phyloP scores from a whole-genome alignment of 2,888 invertebrate genomes.

The Stegana nigrithorax region DNA sequence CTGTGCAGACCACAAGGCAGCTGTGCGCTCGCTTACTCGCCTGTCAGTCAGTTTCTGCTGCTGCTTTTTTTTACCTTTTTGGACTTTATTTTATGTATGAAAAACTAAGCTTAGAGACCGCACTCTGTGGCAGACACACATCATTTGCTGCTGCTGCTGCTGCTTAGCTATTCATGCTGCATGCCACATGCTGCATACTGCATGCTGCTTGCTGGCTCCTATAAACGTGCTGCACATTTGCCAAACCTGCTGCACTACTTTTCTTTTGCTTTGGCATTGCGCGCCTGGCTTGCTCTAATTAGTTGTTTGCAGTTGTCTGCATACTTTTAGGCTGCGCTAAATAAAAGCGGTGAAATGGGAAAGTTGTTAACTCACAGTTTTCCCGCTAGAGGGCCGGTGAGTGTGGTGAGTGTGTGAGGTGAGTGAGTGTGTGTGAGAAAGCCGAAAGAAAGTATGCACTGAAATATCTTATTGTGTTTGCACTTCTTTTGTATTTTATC shows the following conservation, averaged over 20 bases:
- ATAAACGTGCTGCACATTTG: neutral
- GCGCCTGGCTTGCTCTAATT: slow-evolving; percentile 26
- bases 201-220: neutral
- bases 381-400: neutral
- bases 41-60: no score
- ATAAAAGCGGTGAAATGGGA: slow-evolving; percentile 37
- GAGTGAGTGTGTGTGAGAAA: no score
- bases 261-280: slow-evolving; percentile 34
- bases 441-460: no score
- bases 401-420: neutral
- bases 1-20: no score
- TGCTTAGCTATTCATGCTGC: neutral
- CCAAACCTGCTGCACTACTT: slow-evolving; percentile 26
- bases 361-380: neutral
- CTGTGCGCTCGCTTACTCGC: no score
- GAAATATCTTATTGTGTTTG: no score
- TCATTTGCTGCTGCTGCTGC: neutral
- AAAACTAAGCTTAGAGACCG: neutral
- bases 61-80: no score
- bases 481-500: no score
- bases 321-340: slow-evolving; percentile 53
- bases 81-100: neutral
- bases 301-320: slow-evolving; percentile 35
- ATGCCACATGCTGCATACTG: neutral
- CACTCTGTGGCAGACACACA: no score